phyloP scores from a whole-genome alignment of 2,113 vertebrate species.

The Agapornis roseicollis region DNA sequence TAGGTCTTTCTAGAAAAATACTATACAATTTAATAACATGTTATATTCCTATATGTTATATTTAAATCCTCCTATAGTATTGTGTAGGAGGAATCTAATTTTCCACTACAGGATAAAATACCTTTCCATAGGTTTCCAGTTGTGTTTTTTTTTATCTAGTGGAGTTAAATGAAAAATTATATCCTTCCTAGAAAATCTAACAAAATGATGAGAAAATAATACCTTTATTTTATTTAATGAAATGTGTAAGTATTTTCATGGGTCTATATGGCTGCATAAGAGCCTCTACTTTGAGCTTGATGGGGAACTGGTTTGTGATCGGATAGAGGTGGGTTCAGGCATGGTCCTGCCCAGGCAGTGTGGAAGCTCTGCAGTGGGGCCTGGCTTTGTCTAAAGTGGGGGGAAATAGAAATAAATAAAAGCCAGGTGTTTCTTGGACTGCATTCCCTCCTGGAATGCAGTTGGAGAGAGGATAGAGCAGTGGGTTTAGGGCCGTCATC shows the following conservation, averaged over 20 bases:
- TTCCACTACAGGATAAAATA: slow-evolving; percentile 1
- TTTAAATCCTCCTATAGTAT: slow-evolving; percentile 45
- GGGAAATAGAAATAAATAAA: not conserved
- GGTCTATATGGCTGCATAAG: not conserved
- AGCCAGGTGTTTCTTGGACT: not conserved
- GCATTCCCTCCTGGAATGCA: not conserved
- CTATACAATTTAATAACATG: slow-evolving; percentile 32
- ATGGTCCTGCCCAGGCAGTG: fast-evolving
- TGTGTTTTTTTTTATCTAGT: not conserved
- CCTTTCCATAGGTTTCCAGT: slow-evolving; percentile 17
- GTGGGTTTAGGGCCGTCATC: not conserved
- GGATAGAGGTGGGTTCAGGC: not conserved
- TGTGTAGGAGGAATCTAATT: slow-evolving; percentile 49
- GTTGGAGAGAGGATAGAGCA: fast-evolving
- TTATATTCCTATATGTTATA: slow-evolving; percentile 12
- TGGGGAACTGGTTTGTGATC: not conserved
- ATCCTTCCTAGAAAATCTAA: slow-evolving; percentile 25
- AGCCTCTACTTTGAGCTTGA: not conserved
- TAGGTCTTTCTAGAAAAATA: slow-evolving; percentile 50
- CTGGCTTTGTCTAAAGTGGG: not conserved
- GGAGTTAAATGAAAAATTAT: slow-evolving; percentile 44
- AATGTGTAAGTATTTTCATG: not conserved
- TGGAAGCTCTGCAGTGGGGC: not conserved
- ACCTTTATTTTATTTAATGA: slow-evolving; percentile 32
- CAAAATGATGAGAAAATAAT: slow-evolving; percentile 35